Evolutionary conservation across 2,888 invertebrate species (phyloP).

Genomic region (Drosophila niveifrons): DNA sequence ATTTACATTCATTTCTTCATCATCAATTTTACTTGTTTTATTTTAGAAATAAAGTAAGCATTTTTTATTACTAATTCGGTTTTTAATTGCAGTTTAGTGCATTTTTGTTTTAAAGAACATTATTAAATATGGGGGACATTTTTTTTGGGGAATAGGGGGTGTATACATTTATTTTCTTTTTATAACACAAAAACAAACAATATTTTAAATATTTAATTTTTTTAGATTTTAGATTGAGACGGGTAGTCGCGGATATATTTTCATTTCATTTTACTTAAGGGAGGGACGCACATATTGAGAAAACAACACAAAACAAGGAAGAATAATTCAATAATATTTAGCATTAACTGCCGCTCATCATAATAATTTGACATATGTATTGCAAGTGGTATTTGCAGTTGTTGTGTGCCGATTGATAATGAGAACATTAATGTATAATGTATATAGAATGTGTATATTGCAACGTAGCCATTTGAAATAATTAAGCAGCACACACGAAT

Average conservation of each 20-base stretch:
- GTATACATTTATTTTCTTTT: slow-evolving; percentile 59
- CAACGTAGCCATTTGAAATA: slow-evolving; percentile 62
- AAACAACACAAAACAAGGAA: slow-evolving; percentile 67
- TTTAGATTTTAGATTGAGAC: slow-evolving; percentile 46
- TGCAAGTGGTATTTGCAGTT: slow-evolving; percentile 32
- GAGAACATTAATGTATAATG: slow-evolving; percentile 15
- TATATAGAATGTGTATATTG: slow-evolving; percentile 62
- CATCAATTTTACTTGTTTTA: slow-evolving; percentile 79
- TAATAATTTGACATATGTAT: slow-evolving; percentile 63
- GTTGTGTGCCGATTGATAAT: slow-evolving; percentile 47
- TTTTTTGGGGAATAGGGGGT: slow-evolving; percentile 22
- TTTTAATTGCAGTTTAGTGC: slow-evolving; percentile 73
- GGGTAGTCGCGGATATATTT: slow-evolving; percentile 21
- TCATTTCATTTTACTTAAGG: slow-evolving; percentile 9
- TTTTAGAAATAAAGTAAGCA: slow-evolving; percentile 82
- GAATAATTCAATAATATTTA: slow-evolving; percentile 42
- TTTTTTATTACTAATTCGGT: slow-evolving; percentile 75
- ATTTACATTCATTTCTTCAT: slow-evolving; percentile 78
- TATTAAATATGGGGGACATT: slow-evolving; percentile 65
- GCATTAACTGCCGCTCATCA: slow-evolving; percentile 49
- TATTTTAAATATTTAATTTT: slow-evolving; percentile 71
- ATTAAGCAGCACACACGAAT: slow-evolving; percentile 40
- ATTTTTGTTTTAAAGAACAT: slow-evolving; percentile 74
- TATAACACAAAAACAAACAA: slow-evolving; percentile 79
- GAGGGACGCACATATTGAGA: slow-evolving; percentile 32